Evolutionary conservation across 2,113 vertebrate species (phyloP), one percentile per base, ranked within the genome.

Genomic region (Ardeotis arabs): DNA sequence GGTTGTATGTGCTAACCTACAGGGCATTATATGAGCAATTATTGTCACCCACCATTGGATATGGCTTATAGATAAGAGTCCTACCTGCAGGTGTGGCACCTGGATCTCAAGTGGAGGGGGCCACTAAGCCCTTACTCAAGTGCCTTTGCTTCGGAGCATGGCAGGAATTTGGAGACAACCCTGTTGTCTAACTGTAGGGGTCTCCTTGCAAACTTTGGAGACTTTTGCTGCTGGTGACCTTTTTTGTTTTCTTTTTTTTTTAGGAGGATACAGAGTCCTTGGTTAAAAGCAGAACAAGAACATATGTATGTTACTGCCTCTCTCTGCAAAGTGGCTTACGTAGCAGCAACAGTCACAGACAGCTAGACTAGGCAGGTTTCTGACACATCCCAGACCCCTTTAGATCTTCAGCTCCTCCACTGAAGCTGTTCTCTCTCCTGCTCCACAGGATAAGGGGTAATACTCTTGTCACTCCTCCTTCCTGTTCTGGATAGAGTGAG

Each of bases 21-120:
- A 83, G 25, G 16, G 41, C 41, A 41, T 41, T 41, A 41, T 41
- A 41, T 41, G 41, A 14, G 9, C 8, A n/a, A 7, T 55, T 49
- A 12, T 23, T 89, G 41, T 62, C 60, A 28, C 9, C 8, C 5
- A 16, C 25, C 3, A 2, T 2, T 52, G 33, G 45, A 47, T 0
- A 0, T 69, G 35, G 7, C 25, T 88, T 70, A 44, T 12, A 63
- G n/a, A 13, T 45, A 13, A 0, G 3, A 92, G 31, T 45, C 35
- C 29, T 73, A 21, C 7, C 33, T 73, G n/a, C 29, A 49, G n/a
- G 4, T 52, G 22, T 50, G 21, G 39, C 24, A 69, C 6, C 23
- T 76, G 33, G 23, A 69, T 66, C 12, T 58, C 10, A 44, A 44
- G 44, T 33, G 9, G 39, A 82, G 16, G 64, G 28, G 74, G 19